A percentile compares a stretch with the other conserved stretches of the same genome.
These are phyloP conservation scores for Dicerorhinus sumatrensis DNA, from an alignment of 2,113 vertebrate species.

Conservation along the genomic window DNA sequence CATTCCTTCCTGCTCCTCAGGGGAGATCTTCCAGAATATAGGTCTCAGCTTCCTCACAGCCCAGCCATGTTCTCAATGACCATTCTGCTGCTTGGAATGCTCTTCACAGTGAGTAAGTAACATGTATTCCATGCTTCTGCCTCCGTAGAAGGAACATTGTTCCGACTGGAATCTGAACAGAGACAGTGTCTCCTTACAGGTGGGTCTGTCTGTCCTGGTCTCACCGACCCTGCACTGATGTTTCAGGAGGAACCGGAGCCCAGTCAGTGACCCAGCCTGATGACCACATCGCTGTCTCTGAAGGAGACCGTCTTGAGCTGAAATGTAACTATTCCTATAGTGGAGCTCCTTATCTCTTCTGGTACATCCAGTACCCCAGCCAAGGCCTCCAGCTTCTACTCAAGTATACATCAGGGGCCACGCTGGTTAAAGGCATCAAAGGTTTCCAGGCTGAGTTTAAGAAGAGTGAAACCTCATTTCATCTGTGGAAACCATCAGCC, in stretches of 20 bases:
- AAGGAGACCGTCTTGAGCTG: neutral
- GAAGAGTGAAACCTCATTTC: conserved; percentile 32
- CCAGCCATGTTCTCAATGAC: neutral
- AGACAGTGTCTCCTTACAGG: neutral
- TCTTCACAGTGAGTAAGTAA: conserved; percentile 54
- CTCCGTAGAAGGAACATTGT: neutral
- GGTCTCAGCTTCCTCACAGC: neutral
- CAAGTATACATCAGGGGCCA: fast-evolving
- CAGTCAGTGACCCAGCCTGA: conserved; percentile 18
- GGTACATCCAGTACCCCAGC: conserved; percentile 38
- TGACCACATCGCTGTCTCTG: neutral
- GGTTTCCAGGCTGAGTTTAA: conserved; percentile 42
- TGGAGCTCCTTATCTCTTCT: neutral
- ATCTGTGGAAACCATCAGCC: neutral
- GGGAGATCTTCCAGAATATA: neutral
- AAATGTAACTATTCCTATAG: conserved; percentile 36
- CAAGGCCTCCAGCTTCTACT: conserved; percentile 46
- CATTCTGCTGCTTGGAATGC: neutral
- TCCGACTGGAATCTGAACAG: neutral
- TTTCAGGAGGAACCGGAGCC: conserved; percentile 47
- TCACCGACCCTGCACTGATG: neutral
- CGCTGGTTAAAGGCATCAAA: neutral
- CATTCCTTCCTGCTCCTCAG: neutral
- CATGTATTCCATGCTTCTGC: neutral
- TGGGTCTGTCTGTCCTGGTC: neutral